Conservation (phyloP, 2,797 vertebrate species). For the Chloroceryle amazona region DNA sequence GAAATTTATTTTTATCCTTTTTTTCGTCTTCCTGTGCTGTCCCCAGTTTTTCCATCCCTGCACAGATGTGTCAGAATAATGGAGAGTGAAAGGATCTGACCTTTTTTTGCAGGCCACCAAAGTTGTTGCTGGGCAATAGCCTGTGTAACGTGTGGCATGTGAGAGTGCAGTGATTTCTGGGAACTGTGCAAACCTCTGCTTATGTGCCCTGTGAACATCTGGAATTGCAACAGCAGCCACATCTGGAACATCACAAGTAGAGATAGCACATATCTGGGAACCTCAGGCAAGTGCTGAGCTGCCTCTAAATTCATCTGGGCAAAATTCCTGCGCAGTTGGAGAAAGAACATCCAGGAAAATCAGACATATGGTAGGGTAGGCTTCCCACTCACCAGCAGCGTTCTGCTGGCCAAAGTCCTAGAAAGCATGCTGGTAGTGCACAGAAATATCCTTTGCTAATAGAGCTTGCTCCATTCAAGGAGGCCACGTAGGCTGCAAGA, state of each 20-base stretch:
- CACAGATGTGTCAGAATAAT: constrained; percentile 14
- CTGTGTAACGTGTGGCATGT: not conserved
- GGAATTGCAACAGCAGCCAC: not conserved
- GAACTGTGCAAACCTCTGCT: not conserved
- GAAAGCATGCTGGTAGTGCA: constrained; percentile 56
- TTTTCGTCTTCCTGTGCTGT: accelerated
- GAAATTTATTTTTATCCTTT: not conserved
- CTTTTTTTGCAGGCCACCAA: not conserved
- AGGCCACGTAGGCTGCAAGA: constrained; percentile 24
- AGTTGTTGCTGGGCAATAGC: not conserved
- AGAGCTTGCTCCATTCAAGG: not conserved
- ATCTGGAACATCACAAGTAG: constrained; percentile 18
- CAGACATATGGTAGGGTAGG: constrained; percentile 53
- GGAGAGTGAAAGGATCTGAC: not conserved
- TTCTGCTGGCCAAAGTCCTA: constrained; percentile 62
- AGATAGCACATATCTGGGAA: constrained; percentile 34
- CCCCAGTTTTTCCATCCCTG: not conserved
- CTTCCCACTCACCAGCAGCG: constrained; percentile 59
- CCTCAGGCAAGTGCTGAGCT: constrained; percentile 4
- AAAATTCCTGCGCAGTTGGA: constrained; percentile 28
- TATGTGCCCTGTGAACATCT: not conserved
- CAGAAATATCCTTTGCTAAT: constrained; percentile 18
- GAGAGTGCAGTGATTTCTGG: not conserved
- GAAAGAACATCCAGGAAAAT: constrained; percentile 66
- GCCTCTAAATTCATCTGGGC: constrained; percentile 42